A percentile compares a stretch with the other conserved stretches of the same genome.
Evolutionary conservation across 2,888 invertebrate species (phyloP).

Genomic region (Hemithea aestivaria): DNA sequence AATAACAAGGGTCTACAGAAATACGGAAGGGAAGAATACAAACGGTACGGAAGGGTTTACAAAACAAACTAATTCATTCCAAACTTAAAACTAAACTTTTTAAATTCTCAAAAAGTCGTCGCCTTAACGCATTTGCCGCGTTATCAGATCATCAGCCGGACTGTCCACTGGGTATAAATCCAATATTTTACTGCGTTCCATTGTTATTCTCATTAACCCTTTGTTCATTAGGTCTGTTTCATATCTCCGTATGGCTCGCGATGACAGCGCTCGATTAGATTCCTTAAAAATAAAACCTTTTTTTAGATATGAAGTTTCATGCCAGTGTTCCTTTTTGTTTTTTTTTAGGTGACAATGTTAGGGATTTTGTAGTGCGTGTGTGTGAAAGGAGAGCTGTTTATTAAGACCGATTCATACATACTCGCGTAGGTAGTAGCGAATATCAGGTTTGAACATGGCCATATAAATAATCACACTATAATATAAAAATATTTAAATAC

Average conservation of each 20-base stretch:
- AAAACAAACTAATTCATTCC: too few relatives aligned
- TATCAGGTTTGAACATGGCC: too few relatives aligned
- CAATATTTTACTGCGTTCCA: constrained; percentile 70
- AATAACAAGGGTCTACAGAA: too few relatives aligned
- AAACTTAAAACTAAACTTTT: too few relatives aligned
- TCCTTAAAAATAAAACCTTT: constrained; percentile 31
- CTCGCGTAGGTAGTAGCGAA: too few relatives aligned
- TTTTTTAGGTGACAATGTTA: constrained; percentile 1
- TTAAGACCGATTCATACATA: too few relatives aligned
- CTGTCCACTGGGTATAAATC: constrained; percentile 71
- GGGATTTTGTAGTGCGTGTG: not conserved
- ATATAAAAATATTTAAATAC: too few relatives aligned
- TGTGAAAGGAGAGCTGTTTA: too few relatives aligned
- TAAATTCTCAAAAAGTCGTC: constrained; percentile 15
- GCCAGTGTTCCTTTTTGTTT: constrained; percentile 15
- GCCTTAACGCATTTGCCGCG: constrained; percentile 63
- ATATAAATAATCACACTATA: too few relatives aligned
- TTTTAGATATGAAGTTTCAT: constrained; percentile 29
- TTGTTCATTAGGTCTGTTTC: constrained; percentile 74
- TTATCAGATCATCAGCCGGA: constrained; percentile 66
- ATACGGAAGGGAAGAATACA: too few relatives aligned
- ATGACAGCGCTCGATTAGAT: constrained; percentile 71
- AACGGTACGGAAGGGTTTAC: too few relatives aligned
- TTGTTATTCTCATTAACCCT: constrained; percentile 77
- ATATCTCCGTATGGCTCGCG: constrained; percentile 65